These are phyloP conservation scores for Misgurnus anguillicaudatus DNA, from an alignment of 2,113 vertebrate species.

Conservation along the genomic window DNA sequence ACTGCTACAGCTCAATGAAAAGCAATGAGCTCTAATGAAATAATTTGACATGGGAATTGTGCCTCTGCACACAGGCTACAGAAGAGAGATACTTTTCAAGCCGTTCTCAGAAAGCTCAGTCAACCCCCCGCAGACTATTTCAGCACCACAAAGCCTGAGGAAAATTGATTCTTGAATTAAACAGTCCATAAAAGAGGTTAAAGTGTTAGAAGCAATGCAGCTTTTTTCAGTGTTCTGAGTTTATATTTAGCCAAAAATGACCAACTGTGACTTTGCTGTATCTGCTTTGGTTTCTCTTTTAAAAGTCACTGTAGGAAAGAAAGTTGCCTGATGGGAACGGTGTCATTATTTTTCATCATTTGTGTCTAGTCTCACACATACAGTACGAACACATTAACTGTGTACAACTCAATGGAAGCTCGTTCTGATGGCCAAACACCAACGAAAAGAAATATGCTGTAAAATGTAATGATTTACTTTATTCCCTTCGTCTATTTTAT, in stretches of 20 bases:
- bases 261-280: no score
- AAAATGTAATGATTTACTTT: conserved; percentile 7
- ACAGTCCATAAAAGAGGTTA: conserved; percentile 27
- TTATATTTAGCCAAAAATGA: no score
- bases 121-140: conserved; percentile 5
- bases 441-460: neutral
- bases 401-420: neutral
- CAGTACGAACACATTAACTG: neutral
- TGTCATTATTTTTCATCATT: neutral
- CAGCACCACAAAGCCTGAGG: neutral
- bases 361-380: neutral
- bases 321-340: neutral
- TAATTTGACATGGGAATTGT: conserved; percentile 33
- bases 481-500: neutral
- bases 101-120: conserved; percentile 7
- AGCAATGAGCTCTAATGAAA: conserved; percentile 28
- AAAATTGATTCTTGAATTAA: conserved; percentile 23
- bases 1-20: conserved; percentile 10
- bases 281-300: conserved; percentile 29
- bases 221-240: no score
- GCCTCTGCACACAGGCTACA: neutral
- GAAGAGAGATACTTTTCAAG: conserved; percentile 13
- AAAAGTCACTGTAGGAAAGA: conserved; percentile 27
- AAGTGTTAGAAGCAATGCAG: no score
- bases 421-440: neutral